Evolutionary conservation across 1,140 invertebrate genomes (phyloP), one percentile per base, ranked within the genome.

Genomic region (Scaptomyza pallida): DNA sequence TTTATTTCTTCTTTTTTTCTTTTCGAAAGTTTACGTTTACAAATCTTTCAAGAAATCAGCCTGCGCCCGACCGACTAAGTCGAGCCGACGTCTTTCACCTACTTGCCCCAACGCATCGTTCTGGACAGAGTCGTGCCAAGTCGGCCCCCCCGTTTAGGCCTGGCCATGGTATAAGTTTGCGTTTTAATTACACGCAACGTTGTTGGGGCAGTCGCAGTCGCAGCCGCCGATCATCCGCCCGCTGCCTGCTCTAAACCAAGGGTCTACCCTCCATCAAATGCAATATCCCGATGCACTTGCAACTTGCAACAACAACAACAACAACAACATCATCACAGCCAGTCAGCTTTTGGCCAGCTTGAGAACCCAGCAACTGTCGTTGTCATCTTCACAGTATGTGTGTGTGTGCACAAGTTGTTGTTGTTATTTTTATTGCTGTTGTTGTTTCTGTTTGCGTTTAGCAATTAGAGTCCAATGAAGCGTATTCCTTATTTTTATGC

Each of bases 391-490:
- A 41, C 54, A 30, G 30, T 59, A 33, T 26, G 19, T 26, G 19
- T 65, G 30, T 59, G 44, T 26, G 19, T 26, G 19, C 59, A 23
- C 59, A 16, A 45, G 41, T 35, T 69, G 48, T 57, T 47, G 60
- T 54, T 45, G 44, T 43, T 26, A 10, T 52, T 68, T 16, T 43
- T 52, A 16, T 26, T 61, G 21, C 61, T 60, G 37, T 79, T 74
- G 76, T 57, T 56, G 69, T 74, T 51, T 43, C 56, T 80, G 79
- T 82, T 77, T 75, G 82, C 74, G 67, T 78, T 88, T 67, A 82
- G 78, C 82, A 88, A 88, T 88, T 88, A 88, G 82, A 88, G 78
- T 82, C 78, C 82, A 82, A 82, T 82, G 82, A 88, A 82, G 82
- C 83, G 78, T 88, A 88, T 88, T 88, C 82, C 82, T 88, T 75